A percentile compares a stretch with the other conserved stretches of the same genome.
Evolutionary conservation across 1,140 invertebrate species (phyloP).

Genomic region (Drosophila murphyi): DNA sequence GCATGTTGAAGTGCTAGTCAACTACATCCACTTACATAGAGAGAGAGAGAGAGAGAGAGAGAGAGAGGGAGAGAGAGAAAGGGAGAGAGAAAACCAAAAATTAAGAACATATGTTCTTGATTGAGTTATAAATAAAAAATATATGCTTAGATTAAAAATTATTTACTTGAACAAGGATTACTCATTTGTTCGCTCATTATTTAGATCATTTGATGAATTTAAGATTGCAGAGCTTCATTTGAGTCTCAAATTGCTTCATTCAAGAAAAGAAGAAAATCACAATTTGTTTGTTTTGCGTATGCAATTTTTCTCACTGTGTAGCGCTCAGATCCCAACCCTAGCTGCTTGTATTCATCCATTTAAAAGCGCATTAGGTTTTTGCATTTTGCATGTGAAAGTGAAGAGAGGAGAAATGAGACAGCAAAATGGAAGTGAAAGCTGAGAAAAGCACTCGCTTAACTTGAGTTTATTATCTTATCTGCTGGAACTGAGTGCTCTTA

Average conservation of each 20-base stretch:
- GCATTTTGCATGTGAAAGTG: conserved; percentile 33
- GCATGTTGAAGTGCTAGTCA: conserved; percentile 27
- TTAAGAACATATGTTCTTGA: too few species aligned
- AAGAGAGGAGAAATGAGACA: neutral
- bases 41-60: neutral
- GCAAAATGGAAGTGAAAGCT: conserved; percentile 32
- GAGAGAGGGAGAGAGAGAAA: neutral
- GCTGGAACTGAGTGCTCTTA: conserved; percentile 9
- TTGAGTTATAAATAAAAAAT: too few species aligned
- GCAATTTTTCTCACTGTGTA: too few species aligned
- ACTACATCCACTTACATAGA: neutral
- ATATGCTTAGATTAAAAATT: too few species aligned
- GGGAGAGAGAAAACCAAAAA: neutral
- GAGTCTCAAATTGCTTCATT: too few species aligned
- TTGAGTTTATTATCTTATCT: conserved; percentile 11
- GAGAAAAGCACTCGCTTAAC: conserved; percentile 32
- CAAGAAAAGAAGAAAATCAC: too few species aligned
- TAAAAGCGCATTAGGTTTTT: conserved; percentile 48
- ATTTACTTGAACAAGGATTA: too few species aligned
- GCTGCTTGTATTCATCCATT: conserved; percentile 38
- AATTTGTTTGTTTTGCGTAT: too few species aligned
- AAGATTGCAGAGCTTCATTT: too few species aligned
- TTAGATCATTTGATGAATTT: too few species aligned
- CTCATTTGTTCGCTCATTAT: too few species aligned
- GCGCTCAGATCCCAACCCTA: too few species aligned